Evolutionary conservation across 1,140 invertebrate genomes (phyloP), one percentile per base, ranked within the genome.

Genomic region (Homarus americanus): DNA sequence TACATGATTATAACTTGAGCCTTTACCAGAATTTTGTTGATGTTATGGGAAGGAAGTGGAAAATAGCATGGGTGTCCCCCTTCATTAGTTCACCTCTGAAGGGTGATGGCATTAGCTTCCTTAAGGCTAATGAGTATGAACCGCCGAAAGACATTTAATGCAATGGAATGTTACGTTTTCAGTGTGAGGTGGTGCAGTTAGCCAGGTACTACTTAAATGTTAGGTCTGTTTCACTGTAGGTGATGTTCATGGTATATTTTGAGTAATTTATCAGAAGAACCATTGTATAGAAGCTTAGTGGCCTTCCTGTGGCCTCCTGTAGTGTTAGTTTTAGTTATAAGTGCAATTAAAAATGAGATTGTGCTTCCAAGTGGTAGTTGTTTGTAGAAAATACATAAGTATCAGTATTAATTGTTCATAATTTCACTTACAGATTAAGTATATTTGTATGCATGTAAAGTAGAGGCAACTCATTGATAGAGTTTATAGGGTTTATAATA

Each of bases 21-120:
- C 63, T 90, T 28, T 41, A 63, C 7, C 69, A 90, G 24, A 89
- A 89, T 75, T 24, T 89, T 36, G 41, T 89, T 73, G 87, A 89
- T 82, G 79, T 89, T n/a, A 49, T 89, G 80, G 87, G 87, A 12
- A 89, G 69, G 66, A 82, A 66, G 44, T 89, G 87, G 87, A 83
- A 73, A 40, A 63, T 89, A 72, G 87, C 87, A 20, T 89, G 87
- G 87, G 24, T 89, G 36, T 82, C 78, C 20, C 87, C 87, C 34
- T 72, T 82, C n/a, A 82, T 89, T n/a, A 49, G 17, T 0, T 89
- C 87, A 20, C 87, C 87, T 75, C 80, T 89, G 7, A 89, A 73
- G 34, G 87, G 87, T 34, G 87, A 89, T 75, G 87, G 87, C 32
- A 82, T 73, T 44, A 82, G 53, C 15, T 89, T 89, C 36, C 40